phyloP scores from a whole-genome alignment of 30 jellyfish, hydroid and myxozoan species.

The Hydractinia echinata region DNA sequence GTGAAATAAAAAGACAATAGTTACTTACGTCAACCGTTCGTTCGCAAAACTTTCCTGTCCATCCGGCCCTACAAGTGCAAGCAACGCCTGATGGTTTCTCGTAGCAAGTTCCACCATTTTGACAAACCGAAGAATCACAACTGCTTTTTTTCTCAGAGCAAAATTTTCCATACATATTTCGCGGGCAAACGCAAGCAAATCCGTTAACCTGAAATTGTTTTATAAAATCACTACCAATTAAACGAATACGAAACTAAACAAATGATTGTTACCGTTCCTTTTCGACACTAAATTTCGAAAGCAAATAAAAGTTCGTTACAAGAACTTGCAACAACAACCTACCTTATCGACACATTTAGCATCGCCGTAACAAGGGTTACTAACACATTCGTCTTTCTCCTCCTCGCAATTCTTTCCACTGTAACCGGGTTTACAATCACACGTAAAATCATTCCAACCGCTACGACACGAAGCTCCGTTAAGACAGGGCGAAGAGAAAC shows the following conservation, averaged over 20 bases:
- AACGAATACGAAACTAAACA: too few species aligned
- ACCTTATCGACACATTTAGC: conserved; percentile 86
- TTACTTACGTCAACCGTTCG: conserved; percentile 66
- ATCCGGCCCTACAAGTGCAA: conserved; percentile 94
- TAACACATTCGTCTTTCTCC: conserved; percentile 76
- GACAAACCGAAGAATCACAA: conserved; percentile 57
- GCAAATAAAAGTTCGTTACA: background rate
- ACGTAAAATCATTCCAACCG: conserved; percentile 50
- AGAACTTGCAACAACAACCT: background rate
- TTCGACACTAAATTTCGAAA: background rate
- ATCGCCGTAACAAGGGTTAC: conserved; percentile 74
- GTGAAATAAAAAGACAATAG: background rate
- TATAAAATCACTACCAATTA: background rate
- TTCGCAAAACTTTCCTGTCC: conserved; percentile 79
- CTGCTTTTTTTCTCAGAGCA: conserved; percentile 67
- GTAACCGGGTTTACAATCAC: conserved; percentile 76
- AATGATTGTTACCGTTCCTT: too few species aligned
- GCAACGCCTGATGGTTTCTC: conserved; percentile 84
- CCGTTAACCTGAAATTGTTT: conserved; percentile 58
- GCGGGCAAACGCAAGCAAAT: conserved; percentile 79
- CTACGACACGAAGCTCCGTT: conserved; percentile 65
- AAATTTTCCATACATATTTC: conserved; percentile 58
- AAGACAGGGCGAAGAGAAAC: conserved; percentile 82
- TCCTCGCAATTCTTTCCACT: conserved; percentile 63
- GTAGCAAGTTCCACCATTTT: conserved; percentile 82